These are phyloP conservation scores for Luperina nickerlii DNA, from an alignment of 2,888 invertebrate genomes.

Conservation along the genomic window DNA sequence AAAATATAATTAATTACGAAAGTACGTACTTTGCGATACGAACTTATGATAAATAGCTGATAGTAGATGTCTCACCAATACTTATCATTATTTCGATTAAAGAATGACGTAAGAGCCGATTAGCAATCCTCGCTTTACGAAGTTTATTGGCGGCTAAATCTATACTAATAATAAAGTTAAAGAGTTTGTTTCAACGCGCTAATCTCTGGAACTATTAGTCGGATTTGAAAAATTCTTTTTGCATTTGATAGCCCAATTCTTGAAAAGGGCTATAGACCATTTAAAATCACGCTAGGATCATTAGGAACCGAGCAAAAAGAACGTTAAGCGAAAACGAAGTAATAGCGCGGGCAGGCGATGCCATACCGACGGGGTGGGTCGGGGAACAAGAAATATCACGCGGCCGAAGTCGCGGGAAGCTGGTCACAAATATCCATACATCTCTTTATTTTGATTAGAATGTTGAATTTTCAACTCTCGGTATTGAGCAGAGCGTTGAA, in stretches of 20 bases:
- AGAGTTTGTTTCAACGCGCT: background rate
- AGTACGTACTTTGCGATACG: background rate
- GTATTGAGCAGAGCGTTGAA: background rate
- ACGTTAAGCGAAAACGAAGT: no score
- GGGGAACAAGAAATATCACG: no score
- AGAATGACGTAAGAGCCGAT: slow-evolving; percentile 4
- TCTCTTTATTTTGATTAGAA: background rate
- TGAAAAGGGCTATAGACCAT: no score
- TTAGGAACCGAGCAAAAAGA: no score
- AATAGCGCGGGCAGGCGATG: no score
- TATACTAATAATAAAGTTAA: background rate
- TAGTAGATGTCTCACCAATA: slow-evolving; percentile 10
- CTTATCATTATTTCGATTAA: slow-evolving; percentile 28
- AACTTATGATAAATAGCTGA: slow-evolving; percentile 16
- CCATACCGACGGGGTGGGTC: no score
- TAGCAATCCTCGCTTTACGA: background rate
- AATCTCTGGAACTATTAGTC: background rate
- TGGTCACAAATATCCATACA: background rate
- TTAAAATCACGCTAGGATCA: no score
- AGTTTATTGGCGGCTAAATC: background rate
- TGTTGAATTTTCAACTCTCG: background rate
- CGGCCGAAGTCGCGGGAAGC: no score
- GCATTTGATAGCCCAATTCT: no score
- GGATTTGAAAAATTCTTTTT: background rate
- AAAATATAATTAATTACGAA: background rate